A percentile compares a stretch with the other conserved stretches of the same genome.
These are phyloP conservation scores for Apostichopus leukothele DNA, from an alignment of 53 echinoderm and acorn worm species.

Conservation along the genomic window DNA sequence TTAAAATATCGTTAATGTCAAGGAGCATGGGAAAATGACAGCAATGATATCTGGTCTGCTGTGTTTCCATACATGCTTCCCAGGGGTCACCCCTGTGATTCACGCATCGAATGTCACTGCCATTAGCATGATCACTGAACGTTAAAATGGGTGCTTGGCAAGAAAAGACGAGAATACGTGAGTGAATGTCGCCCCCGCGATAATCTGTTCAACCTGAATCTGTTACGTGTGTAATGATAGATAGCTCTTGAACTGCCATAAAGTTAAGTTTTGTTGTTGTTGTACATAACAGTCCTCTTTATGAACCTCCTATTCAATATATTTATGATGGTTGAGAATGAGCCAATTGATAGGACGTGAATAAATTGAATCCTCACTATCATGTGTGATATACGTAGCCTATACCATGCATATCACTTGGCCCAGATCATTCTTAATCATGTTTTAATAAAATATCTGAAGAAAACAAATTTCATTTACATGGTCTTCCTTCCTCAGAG, in stretches of 20 bases:
- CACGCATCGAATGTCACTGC: conserved; percentile 9
- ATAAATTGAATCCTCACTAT: neutral
- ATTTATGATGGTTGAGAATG: too few relatives aligned
- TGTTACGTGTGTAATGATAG: neutral
- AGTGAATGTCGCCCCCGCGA: neutral
- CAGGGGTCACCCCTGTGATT: conserved; percentile 16
- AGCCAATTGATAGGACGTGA: too few relatives aligned
- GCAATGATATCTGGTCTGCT: conserved; percentile 19
- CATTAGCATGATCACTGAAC: conserved; percentile 11
- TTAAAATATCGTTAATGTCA: conserved; percentile 25
- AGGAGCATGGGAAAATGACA: conserved; percentile 33
- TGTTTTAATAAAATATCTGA: too few relatives aligned
- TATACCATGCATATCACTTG: neutral
- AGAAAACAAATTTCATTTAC: too few relatives aligned
- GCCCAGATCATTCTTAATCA: neutral
- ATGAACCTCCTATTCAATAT: too few relatives aligned
- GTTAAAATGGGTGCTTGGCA: neutral
- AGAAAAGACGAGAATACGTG: neutral
- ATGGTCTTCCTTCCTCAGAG: conserved; percentile 50
- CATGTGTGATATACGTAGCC: too few relatives aligned
- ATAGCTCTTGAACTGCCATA: neutral
- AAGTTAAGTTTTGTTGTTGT: neutral
- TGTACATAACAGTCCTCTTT: too few relatives aligned
- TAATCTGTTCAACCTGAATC: neutral
- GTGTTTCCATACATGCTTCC: conserved; percentile 1